Percentiles rank a stretch among this genome's conserved stretches.
phyloP scores from a whole-genome alignment of 2,797 vertebrate genomes.

The Carcharodon carcharias region DNA sequence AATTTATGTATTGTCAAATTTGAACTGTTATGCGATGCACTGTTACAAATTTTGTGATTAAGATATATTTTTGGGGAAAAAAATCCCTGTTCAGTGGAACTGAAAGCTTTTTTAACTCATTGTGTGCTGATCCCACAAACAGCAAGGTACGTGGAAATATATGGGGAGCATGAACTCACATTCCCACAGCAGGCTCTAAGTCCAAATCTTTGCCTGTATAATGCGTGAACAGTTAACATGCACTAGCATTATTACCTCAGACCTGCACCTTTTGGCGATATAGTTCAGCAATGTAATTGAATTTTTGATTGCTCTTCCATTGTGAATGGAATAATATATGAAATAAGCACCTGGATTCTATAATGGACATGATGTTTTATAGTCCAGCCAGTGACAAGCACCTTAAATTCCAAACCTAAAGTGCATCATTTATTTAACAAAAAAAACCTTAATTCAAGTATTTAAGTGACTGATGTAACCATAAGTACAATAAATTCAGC shows the following conservation, averaged over 20 bases:
- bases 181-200: neutral
- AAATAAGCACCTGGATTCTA: neutral
- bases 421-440: neutral
- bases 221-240: neutral
- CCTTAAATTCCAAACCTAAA: neutral
- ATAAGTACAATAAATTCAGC: neutral
- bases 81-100: neutral
- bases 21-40: neutral
- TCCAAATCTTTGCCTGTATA: neutral
- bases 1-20: neutral
- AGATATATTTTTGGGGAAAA: neutral
- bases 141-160: neutral
- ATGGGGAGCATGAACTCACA: no score
- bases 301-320: neutral
- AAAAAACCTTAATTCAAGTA: neutral
- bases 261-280: neutral
- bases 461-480: neutral
- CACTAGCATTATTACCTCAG: neutral
- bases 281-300: neutral
- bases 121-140: neutral
- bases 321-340: neutral
- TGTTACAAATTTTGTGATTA: neutral
- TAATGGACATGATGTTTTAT: neutral
- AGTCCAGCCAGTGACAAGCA: neutral
- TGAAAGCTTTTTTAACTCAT: neutral